Evolutionary conservation across 2,888 invertebrate genomes (phyloP), one percentile per base, ranked within the genome.

Genomic region (Rhorus exstirpatorius): DNA sequence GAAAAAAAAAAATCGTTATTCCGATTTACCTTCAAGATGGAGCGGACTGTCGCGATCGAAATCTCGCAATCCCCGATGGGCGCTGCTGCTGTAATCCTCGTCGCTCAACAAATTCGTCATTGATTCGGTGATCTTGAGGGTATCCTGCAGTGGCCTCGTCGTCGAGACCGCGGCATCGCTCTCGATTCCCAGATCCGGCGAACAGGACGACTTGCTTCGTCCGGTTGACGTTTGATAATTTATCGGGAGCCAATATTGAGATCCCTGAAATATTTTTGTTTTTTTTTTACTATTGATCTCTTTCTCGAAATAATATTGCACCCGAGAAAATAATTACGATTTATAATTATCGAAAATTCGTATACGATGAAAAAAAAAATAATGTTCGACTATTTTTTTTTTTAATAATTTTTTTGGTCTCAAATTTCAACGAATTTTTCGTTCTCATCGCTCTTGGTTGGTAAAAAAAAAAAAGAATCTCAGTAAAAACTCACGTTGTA

Each of bases 131-230:
- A 93, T 92, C 58, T 92, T 93, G 19, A 92, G 86, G 10, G 91
- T 91, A 61, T 92, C 91, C 81, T 92, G 89, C 10, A 92, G 72
- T 14, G 92, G 93, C 72, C 92, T 90, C 41, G 89, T 88, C 4
- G 88, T 89, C 3, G 89, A 89, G 12, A 90, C 83, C 1, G 91
- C 91, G 1, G 87, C 91, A 17, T 97, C 97, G 88, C 97, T 97
- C 91, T 97, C 97, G 84, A 98, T 97, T n/a, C 97, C 97, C 88
- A 97, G 95, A 93, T 98, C 98, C 0, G 98, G 97, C 0, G 97
- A 97, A 85, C 93, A 92, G 70, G 91, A 92, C 3, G 93, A 92
- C 83, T 93, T 93, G 65, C 91, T 92, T 2, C 91, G 90, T 7
- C 89, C 89, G 55, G 88, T 89, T n/a, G 88, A 85, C 2, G 88